Evolutionary conservation across 2,797 vertebrate species (phyloP), one percentile per base, ranked within the genome.

Genomic region (Momotus momota): DNA sequence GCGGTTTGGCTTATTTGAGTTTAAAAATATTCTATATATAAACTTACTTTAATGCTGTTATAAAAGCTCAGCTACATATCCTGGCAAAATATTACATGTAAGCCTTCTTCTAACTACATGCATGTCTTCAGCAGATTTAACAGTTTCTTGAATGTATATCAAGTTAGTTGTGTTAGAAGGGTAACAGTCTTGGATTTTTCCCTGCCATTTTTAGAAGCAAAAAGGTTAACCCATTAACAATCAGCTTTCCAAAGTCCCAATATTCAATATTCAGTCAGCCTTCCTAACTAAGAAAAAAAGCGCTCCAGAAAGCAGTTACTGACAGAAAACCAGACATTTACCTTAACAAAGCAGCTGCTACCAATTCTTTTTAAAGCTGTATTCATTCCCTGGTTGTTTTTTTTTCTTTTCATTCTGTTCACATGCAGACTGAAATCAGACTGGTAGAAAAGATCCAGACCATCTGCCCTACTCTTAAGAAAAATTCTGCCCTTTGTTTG

Each of bases 1-100:
- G 58, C 1, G 13, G 90, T 84, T 95, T 79, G 83, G 81, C 88
- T 83, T 86, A 48, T 84, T 83, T 62, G 51, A 31, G 27, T 80
- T 93, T 84, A 62, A 95, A 93, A 93, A 72, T 43, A 79, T 70
- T 87, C 74, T 86, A 55, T 41, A 40, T 43, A 65, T 45, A 92
- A 91, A 95, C 78, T 73, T 58, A 86, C 23, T 64, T 49, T 52
- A 80, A 81, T 5, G 25, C 46, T 45, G 35, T 45, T 64, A 86
- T 60, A 88, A 93, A 93, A 88, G 45, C 57, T 46, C 29, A 79
- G 61, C 52, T 67, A 83, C n/a, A 29, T 2, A 49, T 65, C 62
- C 62, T 86, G 70, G 60, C 60, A 81, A 93, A 94, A 73, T 38
- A 70, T 13, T 73, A 18, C 11, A 51, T 2, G 19, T 31, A 85